phyloP scores from a whole-genome alignment of 2,797 vertebrate genomes.

The Enteromius thamalakanensis region DNA sequence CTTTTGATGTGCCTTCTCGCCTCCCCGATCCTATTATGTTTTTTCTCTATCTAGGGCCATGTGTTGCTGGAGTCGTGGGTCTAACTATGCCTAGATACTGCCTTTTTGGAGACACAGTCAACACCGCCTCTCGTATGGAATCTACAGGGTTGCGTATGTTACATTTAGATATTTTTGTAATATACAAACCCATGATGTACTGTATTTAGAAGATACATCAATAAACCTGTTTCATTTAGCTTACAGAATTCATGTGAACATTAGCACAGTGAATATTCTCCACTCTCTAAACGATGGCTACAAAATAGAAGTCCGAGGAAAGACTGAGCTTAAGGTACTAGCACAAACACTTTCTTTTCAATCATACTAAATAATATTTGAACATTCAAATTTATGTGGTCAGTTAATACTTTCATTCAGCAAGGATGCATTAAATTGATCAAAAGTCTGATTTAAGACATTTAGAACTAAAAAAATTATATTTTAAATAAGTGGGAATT shows the following conservation, averaged over 20 bases:
- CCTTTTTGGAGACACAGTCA: slow-evolving; percentile 88
- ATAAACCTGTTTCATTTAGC: slow-evolving; percentile 65
- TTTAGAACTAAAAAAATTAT: no score
- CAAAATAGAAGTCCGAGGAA: slow-evolving; percentile 80
- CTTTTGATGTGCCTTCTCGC: neutral
- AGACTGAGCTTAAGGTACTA: slow-evolving; percentile 82
- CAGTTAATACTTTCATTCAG: neutral
- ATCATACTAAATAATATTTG: slow-evolving; percentile 2
- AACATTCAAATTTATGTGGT: neutral
- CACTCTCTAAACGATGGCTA: slow-evolving; percentile 80
- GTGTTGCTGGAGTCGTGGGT: slow-evolving; percentile 85
- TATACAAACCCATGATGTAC: neutral
- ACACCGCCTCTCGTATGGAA: slow-evolving; percentile 88
- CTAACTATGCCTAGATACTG: slow-evolving; percentile 88
- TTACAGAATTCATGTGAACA: slow-evolving; percentile 86
- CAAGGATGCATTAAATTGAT: neutral
- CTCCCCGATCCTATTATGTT: neutral
- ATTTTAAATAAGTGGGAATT: neutral
- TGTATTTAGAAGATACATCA: neutral
- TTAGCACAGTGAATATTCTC: slow-evolving; percentile 81
- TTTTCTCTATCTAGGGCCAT: slow-evolving; percentile 72
- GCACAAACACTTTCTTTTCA: neutral
- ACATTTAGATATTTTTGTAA: neutral
- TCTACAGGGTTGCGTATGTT: slow-evolving; percentile 85
- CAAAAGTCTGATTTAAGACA: neutral